Evolutionary conservation across 1,140 invertebrate species (phyloP).

Genomic region (Thalassaphorura encarpata): DNA sequence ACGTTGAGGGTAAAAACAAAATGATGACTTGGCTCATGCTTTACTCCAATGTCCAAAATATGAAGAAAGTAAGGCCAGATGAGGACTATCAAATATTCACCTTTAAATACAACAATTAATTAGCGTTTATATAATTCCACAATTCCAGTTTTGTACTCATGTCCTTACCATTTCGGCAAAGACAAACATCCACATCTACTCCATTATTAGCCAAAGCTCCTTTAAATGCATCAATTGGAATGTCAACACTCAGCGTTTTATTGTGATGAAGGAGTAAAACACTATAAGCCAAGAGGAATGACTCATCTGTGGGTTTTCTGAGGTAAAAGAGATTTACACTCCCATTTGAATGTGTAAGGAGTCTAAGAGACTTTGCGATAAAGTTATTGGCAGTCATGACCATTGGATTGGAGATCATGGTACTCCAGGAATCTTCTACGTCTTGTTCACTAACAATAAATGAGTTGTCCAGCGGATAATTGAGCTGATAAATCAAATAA

Average conservation of each 20-base stretch:
- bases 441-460: too few relatives aligned
- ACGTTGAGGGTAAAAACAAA: slow-evolving; percentile 36
- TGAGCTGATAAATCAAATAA: slow-evolving; percentile 48
- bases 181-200: slow-evolving; percentile 12
- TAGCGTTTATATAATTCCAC: background rate
- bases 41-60: slow-evolving; percentile 62
- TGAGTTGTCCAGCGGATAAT: slow-evolving; percentile 72
- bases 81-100: slow-evolving; percentile 63
- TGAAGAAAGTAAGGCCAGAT: slow-evolving; percentile 67
- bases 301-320: too few relatives aligned
- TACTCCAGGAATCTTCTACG: too few relatives aligned
- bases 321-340: too few relatives aligned
- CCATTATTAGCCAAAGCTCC: background rate
- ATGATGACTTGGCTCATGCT: slow-evolving; percentile 69
- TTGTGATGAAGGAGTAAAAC: slow-evolving; percentile 29
- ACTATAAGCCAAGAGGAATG: too few relatives aligned
- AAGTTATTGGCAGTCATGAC: too few relatives aligned
- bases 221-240: background rate
- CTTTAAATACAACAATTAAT: slow-evolving; percentile 35
- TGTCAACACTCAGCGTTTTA: slow-evolving; percentile 15
- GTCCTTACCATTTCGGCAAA: slow-evolving; percentile 16
- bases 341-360: too few relatives aligned
- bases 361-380: too few relatives aligned
- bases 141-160: background rate
- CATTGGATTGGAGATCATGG: too few relatives aligned